These are phyloP conservation scores for Hanleya hanleyi DNA, from an alignment of 2,888 invertebrate genomes.

Conservation along the genomic window DNA sequence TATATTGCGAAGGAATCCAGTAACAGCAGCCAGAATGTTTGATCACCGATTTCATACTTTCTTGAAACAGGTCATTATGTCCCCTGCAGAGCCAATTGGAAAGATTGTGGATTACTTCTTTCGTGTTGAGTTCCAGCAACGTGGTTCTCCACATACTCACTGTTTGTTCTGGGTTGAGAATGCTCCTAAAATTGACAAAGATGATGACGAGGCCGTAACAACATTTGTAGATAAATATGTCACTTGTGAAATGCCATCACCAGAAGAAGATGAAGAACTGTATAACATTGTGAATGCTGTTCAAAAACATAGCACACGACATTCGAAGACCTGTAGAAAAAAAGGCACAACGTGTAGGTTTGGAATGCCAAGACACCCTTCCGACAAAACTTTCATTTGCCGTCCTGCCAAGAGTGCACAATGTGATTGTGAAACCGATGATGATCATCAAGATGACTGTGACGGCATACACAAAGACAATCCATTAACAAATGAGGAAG, in stretches of 20 bases:
- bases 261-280: constrained; percentile 2
- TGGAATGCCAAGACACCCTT: constrained; percentile 6
- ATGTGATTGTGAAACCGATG: background rate
- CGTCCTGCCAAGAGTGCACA: background rate
- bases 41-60: no score
- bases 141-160: no score
- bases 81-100: no score
- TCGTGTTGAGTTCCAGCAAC: no score
- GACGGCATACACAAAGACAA: background rate
- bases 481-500: no score
- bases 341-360: constrained; percentile 7
- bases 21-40: constrained; percentile 40
- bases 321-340: constrained; percentile 3
- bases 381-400: constrained; percentile 7
- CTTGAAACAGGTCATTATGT: no score
- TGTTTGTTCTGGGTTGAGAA: no score
- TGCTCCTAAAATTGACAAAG: constrained; percentile 10
- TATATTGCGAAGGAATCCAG: constrained; percentile 33
- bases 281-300: background rate
- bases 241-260: background rate
- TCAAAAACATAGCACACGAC: constrained; percentile 5
- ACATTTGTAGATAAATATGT: constrained; percentile 12
- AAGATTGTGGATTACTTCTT: no score
- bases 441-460: no score
- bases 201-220: background rate